These are phyloP conservation scores for Pseudolaguvia tuberculata DNA, from an alignment of 2,113 vertebrate genomes.

Conservation along the genomic window DNA sequence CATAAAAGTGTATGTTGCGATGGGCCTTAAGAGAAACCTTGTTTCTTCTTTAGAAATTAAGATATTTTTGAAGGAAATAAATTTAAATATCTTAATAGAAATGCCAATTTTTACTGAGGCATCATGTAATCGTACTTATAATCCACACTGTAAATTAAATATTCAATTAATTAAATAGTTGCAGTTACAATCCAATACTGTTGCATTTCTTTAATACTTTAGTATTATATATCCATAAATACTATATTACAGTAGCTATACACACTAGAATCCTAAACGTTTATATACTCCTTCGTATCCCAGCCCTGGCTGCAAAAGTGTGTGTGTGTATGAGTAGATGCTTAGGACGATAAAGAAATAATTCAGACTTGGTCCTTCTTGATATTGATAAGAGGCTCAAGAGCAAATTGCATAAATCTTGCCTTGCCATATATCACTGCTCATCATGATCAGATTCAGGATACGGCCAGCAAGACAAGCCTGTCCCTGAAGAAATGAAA, in stretches of 20 bases:
- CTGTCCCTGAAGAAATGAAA: conserved; percentile 47
- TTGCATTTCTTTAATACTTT: conserved; percentile 17
- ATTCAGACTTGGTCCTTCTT: conserved; percentile 55
- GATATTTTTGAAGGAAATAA: not conserved
- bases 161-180: not conserved
- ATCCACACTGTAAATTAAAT: not conserved
- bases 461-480: conserved; percentile 37
- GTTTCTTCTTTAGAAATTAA: not conserved
- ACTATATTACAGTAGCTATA: conserved; percentile 34
- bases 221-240: not conserved
- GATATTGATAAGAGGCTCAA: conserved; percentile 48
- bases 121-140: conserved; percentile 30
- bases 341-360: conserved; percentile 46
- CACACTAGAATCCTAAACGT: conserved; percentile 37
- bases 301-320: conserved; percentile 43
- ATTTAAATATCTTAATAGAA: not conserved
- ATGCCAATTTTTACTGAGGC: too few relatives aligned
- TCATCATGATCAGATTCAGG: conserved; percentile 43
- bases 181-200: conserved; percentile 15
- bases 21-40: not conserved
- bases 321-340: conserved; percentile 43
- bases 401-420: conserved; percentile 52
- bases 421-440: conserved; percentile 41
- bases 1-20: too few relatives aligned
- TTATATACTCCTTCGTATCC: conserved; percentile 40